Conservation (phyloP, 2,797 vertebrate species). For the Dipus sagitta region DNA sequence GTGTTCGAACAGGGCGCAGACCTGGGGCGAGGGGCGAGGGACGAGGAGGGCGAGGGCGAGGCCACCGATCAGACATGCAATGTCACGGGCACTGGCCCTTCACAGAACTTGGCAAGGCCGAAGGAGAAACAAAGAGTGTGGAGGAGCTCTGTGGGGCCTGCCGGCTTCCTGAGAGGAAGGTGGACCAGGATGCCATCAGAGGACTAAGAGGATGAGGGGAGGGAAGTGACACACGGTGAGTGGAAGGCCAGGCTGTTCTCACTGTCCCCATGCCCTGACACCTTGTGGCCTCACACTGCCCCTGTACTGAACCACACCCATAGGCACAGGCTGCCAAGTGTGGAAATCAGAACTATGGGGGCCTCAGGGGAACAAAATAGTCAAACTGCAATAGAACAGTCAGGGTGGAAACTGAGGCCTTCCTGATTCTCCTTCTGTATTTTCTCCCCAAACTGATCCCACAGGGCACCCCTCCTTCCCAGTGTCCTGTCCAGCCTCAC, state of each 20-base stretch:
- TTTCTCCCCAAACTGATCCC: neutral
- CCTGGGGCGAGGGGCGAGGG: neutral
- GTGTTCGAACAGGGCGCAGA: neutral
- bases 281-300: neutral
- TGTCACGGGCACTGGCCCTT: neutral
- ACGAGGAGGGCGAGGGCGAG: too few species aligned
- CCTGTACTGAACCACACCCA: neutral
- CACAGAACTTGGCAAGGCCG: too few species aligned
- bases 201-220: neutral
- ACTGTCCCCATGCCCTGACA: neutral
- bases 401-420: accelerated
- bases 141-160: neutral
- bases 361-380: accelerated
- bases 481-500: neutral
- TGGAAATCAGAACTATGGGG: accelerated
- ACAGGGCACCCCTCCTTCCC: neutral
- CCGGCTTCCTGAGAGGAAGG: neutral
- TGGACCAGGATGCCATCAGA: accelerated
- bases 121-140: accelerated
- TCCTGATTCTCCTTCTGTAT: accelerated
- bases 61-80: neutral
- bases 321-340: neutral
- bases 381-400: accelerated
- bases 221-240: too few species aligned
- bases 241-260: neutral